phyloP scores from a whole-genome alignment of 2,113 vertebrate species.

The Etheostoma cragini region DNA sequence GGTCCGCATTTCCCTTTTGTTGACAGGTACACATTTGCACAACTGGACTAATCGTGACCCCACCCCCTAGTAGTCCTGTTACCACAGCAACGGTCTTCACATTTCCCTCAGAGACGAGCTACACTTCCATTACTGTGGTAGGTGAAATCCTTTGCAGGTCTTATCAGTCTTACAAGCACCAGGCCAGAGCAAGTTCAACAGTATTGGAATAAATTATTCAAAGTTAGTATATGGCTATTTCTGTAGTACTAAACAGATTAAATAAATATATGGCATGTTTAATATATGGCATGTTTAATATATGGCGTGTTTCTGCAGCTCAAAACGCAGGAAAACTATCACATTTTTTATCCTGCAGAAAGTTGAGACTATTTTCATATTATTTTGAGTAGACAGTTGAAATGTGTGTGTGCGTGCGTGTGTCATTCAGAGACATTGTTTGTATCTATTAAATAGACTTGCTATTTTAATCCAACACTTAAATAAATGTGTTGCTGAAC shows the following conservation, averaged over 20 bases:
- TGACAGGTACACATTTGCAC: conserved; percentile 97
- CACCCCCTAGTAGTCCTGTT: conserved; percentile 97
- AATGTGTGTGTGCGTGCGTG: not conserved
- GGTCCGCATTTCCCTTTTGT: conserved; percentile 36
- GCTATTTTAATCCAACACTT: not conserved
- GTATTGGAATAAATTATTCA: not conserved
- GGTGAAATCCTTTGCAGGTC: conserved; percentile 45
- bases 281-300: not conserved
- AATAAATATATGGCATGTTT: not conserved
- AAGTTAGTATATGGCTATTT: not conserved
- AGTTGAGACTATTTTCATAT: not conserved
- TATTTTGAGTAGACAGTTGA: no score
- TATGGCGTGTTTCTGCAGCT: not conserved
- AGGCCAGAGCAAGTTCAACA: conserved; percentile 1
- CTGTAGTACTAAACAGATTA: not conserved
- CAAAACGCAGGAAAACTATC: no score
- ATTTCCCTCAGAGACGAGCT: conserved; percentile 92
- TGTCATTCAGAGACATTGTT: not conserved
- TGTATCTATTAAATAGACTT: not conserved
- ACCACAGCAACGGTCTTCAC: conserved; percentile 94
- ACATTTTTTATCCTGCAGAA: no score
- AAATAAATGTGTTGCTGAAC: not conserved
- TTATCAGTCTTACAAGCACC: not conserved
- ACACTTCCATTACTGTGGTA: conserved; percentile 87
- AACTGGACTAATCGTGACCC: conserved; percentile 95